A percentile compares a stretch with the other conserved stretches of the same genome.
These are phyloP conservation scores for Leptoteleia sp. DNA, from an alignment of 1,140 invertebrate genomes.

Conservation along the genomic window DNA sequence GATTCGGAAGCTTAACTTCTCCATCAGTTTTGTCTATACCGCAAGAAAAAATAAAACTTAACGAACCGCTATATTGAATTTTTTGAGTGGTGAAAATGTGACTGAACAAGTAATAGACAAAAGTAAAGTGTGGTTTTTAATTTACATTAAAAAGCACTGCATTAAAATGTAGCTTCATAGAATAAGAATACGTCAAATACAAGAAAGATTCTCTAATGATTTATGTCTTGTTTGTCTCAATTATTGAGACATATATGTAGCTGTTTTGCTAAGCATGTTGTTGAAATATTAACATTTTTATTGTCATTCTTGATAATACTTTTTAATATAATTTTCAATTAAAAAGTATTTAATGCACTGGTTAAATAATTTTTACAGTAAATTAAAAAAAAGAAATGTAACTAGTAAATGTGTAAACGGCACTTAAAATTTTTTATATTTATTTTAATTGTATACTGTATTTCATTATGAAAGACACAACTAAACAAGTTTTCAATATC, in stretches of 20 bases:
- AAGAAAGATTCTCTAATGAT: no score
- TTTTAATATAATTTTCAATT: not conserved
- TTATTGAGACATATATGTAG: not conserved
- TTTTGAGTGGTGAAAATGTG: no score
- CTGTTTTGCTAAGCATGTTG: conserved; percentile 9
- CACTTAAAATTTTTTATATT: conserved; percentile 5
- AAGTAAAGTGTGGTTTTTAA: no score
- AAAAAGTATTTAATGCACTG: conserved; percentile 8
- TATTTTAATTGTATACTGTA: conserved; percentile 1
- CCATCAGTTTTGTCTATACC: not conserved
- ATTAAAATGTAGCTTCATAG: no score
- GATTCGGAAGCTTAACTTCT: conserved; percentile 74
- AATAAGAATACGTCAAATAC: no score
- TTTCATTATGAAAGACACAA: no score
- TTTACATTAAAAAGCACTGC: no score
- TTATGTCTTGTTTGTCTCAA: not conserved
- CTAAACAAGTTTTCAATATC: not conserved
- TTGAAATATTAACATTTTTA: conserved; percentile 10
- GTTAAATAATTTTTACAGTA: no score
- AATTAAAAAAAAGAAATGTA: not conserved
- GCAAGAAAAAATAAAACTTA: not conserved
- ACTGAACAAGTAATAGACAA: no score
- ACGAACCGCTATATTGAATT: no score
- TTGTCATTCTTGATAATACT: conserved; percentile 5
- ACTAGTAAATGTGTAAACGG: not conserved